Percentiles rank a stretch among this genome's conserved stretches.
These are phyloP conservation scores for Lepidotrigona ventralis DNA, from an alignment of 1,140 invertebrate genomes.

Conservation along the genomic window DNA sequence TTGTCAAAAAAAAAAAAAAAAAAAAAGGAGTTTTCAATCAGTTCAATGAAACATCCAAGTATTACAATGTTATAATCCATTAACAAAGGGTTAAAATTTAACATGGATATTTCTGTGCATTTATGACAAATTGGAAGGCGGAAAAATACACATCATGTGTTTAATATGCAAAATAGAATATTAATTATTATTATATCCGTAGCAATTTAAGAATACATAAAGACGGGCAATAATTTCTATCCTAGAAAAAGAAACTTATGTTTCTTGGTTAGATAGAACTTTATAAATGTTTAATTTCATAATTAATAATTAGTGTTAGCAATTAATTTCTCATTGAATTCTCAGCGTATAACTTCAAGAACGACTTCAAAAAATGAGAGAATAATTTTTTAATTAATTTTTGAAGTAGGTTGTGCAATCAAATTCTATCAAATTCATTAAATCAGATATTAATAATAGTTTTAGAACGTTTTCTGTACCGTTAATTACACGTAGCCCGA, in stretches of 20 bases:
- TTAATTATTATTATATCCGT: too few species aligned
- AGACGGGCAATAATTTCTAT: neutral
- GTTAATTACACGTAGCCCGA: neutral
- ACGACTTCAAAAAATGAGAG: too few species aligned
- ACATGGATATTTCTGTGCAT: too few species aligned
- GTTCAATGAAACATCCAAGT: neutral
- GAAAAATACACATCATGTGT: too few species aligned
- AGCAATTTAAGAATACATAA: too few species aligned
- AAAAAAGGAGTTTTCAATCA: neutral
- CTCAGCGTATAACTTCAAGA: neutral
- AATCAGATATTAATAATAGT: neutral
- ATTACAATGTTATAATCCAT: too few species aligned
- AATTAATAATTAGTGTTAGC: too few species aligned
- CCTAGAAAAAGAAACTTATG: neutral
- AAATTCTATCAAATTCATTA: neutral
- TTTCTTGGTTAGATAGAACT: neutral
- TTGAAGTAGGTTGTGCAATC: neutral
- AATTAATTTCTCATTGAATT: too few species aligned
- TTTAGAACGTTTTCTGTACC: neutral
- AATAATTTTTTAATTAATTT: neutral
- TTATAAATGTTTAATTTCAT: neutral
- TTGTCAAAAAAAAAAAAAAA: too few species aligned
- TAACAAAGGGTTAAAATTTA: too few species aligned
- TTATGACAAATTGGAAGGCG: too few species aligned
- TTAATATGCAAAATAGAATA: too few species aligned